A percentile compares a stretch with the other conserved stretches of the same genome.
These are phyloP conservation scores for Lanius ludovicianus DNA, from an alignment of 2,113 vertebrate genomes.

Conservation along the genomic window DNA sequence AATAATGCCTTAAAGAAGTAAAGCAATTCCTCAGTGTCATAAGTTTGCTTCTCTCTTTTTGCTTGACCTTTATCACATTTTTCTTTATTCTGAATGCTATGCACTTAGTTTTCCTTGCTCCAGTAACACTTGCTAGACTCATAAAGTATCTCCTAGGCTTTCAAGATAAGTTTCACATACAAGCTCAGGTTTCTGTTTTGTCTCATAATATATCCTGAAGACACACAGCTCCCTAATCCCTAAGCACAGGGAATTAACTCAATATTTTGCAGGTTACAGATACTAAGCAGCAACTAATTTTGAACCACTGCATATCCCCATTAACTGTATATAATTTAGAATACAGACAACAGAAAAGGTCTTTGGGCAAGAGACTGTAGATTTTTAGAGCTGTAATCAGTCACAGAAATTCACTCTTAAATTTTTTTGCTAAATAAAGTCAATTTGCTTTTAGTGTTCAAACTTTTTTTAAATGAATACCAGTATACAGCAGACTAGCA, in stretches of 20 bases:
- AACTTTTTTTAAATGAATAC: neutral
- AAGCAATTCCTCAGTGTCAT: neutral
- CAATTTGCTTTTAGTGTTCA: neutral
- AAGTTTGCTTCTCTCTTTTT: neutral
- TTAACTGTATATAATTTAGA: neutral
- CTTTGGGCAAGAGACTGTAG: neutral
- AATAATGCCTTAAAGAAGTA: neutral
- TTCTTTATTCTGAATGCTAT: neutral
- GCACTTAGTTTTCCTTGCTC: neutral
- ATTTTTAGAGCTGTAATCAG: neutral
- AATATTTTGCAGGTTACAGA: neutral
- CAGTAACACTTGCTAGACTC: neutral
- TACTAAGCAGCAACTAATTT: neutral
- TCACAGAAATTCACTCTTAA: neutral
- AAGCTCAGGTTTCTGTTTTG: neutral
- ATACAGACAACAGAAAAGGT: neutral
- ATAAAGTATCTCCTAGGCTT: neutral
- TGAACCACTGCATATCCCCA: neutral
- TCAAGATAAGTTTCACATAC: neutral
- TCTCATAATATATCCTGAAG: neutral
- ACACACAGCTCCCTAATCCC: neutral
- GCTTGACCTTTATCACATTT: neutral
- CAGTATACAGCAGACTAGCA: neutral
- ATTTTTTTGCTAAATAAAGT: neutral
- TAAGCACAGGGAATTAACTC: neutral